phyloP scores from a whole-genome alignment of 2,797 vertebrate species.

The Nothura maculosa region DNA sequence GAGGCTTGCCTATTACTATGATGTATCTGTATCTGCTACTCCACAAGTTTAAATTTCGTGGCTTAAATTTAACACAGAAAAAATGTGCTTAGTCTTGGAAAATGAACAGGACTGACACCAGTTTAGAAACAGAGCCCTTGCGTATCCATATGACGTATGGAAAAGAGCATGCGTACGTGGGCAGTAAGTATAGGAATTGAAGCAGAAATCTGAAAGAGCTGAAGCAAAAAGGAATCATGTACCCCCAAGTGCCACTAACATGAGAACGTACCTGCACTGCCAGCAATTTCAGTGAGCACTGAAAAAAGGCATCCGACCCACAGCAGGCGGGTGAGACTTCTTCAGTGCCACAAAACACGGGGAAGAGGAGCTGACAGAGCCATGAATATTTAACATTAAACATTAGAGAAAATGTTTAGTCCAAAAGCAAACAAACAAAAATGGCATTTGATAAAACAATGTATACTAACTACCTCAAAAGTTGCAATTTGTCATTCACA shows the following conservation, averaged over 20 bases:
- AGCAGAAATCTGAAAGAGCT: background rate
- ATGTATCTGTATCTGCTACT: background rate
- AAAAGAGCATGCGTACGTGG: background rate
- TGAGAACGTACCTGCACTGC: background rate
- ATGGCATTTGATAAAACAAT: background rate
- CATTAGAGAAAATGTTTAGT: fast-evolving
- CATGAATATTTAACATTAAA: background rate
- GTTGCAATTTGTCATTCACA: background rate
- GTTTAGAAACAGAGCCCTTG: background rate
- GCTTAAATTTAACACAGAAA: background rate
- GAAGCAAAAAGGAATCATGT: background rate
- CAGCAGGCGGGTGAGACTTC: background rate
- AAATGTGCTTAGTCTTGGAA: background rate
- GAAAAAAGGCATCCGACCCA: background rate
- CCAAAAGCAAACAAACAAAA: background rate
- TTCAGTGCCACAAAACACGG: background rate
- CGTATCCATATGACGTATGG: background rate
- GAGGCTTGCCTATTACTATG: background rate
- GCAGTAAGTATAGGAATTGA: constrained; percentile 5
- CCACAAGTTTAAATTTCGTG: background rate
- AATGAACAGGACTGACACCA: background rate
- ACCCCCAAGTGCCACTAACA: background rate
- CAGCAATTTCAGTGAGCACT: background rate
- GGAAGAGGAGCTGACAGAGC: fast-evolving
- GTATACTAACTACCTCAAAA: background rate